Conservation (phyloP, 2,797 vertebrate genomes). For the Tauraco hartlaubi region DNA sequence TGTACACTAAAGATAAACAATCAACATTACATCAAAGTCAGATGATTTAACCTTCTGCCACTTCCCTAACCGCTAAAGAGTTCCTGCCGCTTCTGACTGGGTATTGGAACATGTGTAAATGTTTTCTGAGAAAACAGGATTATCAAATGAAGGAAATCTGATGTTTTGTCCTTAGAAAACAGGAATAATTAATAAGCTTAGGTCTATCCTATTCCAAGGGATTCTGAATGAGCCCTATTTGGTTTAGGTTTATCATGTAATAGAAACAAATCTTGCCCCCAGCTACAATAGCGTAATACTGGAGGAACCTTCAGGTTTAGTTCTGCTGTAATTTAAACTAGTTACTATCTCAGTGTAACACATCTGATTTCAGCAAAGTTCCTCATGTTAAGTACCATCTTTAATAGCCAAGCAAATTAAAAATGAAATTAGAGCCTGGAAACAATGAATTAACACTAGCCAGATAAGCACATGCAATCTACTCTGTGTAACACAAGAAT, state of each 20-base stretch:
- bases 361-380: constrained; percentile 1
- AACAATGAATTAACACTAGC: background rate
- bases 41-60: constrained; percentile 68
- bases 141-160: constrained; percentile 3
- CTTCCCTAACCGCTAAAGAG: constrained; percentile 40
- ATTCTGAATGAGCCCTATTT: background rate
- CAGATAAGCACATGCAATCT: background rate
- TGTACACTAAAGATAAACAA: constrained; percentile 33
- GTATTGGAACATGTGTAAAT: background rate
- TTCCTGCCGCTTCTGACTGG: background rate
- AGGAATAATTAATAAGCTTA: constrained; percentile 14
- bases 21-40: constrained; percentile 49
- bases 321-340: background rate
- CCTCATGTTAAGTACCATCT: background rate
- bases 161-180: constrained; percentile 9
- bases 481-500: background rate
- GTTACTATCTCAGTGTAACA: background rate
- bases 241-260: background rate
- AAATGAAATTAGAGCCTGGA: constrained; percentile 7
- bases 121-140: constrained; percentile 53
- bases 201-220: background rate
- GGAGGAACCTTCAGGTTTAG: background rate
- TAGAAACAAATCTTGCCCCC: background rate
- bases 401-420: background rate
- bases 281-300: background rate